Evolutionary conservation across 2,113 vertebrate species (phyloP), one percentile per base, ranked within the genome.

Genomic region (Cinclus mexicanus): DNA sequence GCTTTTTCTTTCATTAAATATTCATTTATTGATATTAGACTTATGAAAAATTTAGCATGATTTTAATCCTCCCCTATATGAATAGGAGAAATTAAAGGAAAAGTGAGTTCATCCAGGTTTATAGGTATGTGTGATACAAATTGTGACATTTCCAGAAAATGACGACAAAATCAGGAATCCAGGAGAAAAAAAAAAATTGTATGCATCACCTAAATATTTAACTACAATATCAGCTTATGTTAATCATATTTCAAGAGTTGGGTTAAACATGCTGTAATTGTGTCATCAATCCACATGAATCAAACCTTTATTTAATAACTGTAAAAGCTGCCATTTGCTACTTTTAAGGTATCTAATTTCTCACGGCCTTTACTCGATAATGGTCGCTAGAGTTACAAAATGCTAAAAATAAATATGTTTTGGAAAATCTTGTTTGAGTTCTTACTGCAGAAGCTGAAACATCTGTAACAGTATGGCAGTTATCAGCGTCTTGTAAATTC

Each of bases 261-360:
- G 50, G 67, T 67, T 93, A 91, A 94, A 95, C 44, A 88, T 19
- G 52, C 52, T 92, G 56, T 95, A 96, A 96, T 90, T 91, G 79
- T 95, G 72, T 52, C 92, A 96, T 94, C 93, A 93, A 59, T 53
- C 47, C 83, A 74, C 71, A 93, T 52, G 71, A 93, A 95, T 94
- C 88, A 96, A 96, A 89, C 67, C 90, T 91, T 97, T 94, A 97
- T 97, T 96, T 89, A 96, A 96, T 96, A 92, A 96, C 56, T 94
- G 52, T 75, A 96, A 93, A 94, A 95, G 93, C 94, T 94, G 68
- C 85, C 85, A 96, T 96, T 97, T 96, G 90, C 87, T 88, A 95
- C 94, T 94, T 96, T 96, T 86, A 96, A 92, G 91, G 83, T 94
- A 96, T 96, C 95, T 93, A 18, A 86, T 97, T 96, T 96, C 93